These are phyloP conservation scores for Picathartes gymnocephalus DNA, from an alignment of 2,113 vertebrate genomes.

Conservation along the genomic window DNA sequence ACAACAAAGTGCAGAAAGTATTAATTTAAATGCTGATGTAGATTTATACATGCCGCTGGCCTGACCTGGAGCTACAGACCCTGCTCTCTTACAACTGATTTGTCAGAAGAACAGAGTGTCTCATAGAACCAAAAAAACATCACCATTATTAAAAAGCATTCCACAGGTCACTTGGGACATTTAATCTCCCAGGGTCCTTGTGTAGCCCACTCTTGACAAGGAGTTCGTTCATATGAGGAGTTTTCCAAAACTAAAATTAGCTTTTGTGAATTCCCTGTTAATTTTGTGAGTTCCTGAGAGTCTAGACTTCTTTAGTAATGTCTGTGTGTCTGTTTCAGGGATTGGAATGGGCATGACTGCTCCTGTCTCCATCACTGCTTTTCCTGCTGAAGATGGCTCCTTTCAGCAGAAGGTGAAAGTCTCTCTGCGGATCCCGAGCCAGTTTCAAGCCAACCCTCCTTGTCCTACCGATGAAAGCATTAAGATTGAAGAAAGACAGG, in stretches of 20 bases:
- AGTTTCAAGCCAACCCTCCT: conserved; percentile 79
- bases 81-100: neutral
- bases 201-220: neutral
- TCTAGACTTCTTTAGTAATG: neutral
- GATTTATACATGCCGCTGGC: neutral
- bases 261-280: neutral
- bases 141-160: neutral
- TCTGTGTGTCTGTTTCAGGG: conserved; percentile 58
- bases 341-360: conserved; percentile 86
- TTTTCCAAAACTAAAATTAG: neutral
- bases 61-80: neutral
- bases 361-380: conserved; percentile 84
- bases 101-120: neutral
- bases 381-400: conserved; percentile 80
- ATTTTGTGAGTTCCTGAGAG: neutral
- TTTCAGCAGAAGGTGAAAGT: conserved; percentile 84
- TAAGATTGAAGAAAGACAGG: conserved; percentile 80
- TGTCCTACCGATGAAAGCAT: conserved; percentile 75
- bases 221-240: neutral
- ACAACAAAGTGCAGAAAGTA: neutral
- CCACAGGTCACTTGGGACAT: neutral
- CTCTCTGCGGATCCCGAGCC: conserved; percentile 78
- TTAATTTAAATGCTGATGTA: neutral
- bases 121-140: neutral
- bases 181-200: neutral